Conservation (phyloP, 2,113 vertebrate species). For the Anseranas semipalmata region DNA sequence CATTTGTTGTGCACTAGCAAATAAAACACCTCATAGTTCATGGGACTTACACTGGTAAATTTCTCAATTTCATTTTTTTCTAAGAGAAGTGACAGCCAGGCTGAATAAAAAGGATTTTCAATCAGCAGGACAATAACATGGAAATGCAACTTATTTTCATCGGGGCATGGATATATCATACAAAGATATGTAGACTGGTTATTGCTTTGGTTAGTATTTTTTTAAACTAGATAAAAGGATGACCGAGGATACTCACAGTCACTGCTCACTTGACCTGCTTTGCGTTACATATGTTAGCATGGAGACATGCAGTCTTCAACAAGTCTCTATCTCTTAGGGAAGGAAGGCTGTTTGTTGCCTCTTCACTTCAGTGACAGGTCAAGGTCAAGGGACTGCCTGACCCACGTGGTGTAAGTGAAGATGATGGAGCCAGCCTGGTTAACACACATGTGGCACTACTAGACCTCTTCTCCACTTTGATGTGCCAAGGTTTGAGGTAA, state of each 20-base stretch:
- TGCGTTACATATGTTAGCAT: background rate
- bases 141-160: background rate
- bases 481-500: conserved; percentile 58
- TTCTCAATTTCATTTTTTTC: background rate
- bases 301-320: background rate
- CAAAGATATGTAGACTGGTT: background rate
- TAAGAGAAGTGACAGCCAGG: background rate
- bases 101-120: background rate
- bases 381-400: background rate
- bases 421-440: background rate
- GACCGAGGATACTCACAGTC: background rate
- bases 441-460: background rate
- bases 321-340: background rate
- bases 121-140: background rate
- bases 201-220: background rate
- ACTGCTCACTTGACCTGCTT: background rate
- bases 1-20: background rate
- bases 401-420: background rate
- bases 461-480: conserved; percentile 3
- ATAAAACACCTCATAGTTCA: background rate
- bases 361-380: background rate
- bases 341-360: background rate
- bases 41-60: background rate
- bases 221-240: background rate
- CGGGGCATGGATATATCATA: background rate